A percentile compares a stretch with the other conserved stretches of the same genome.
These are phyloP conservation scores for Nannospalax galili DNA, from an alignment of 2,113 vertebrate genomes.

Conservation along the genomic window DNA sequence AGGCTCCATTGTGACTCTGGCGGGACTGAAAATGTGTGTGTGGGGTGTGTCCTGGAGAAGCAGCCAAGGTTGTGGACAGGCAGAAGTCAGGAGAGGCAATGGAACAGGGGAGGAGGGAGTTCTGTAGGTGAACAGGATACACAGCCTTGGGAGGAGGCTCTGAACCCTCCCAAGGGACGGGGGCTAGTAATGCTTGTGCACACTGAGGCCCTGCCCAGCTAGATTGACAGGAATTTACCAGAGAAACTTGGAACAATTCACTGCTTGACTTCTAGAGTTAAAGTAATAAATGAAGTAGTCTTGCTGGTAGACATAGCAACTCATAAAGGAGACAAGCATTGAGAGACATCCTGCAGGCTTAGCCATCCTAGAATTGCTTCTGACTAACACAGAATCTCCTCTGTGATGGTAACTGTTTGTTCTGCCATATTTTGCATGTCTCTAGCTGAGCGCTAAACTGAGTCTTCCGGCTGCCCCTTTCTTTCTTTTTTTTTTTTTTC, in stretches of 20 bases:
- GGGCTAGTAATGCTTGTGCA: neutral
- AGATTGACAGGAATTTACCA: neutral
- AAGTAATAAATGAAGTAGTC: neutral
- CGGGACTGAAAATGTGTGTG: neutral
- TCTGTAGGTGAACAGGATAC: neutral
- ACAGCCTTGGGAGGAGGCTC: neutral
- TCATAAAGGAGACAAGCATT: neutral
- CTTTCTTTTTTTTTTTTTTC: too few relatives aligned
- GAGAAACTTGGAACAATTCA: neutral
- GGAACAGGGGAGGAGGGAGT: neutral
- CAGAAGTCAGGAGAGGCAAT: accelerated
- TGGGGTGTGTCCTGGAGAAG: neutral
- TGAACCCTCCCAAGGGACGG: neutral
- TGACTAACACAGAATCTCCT: neutral
- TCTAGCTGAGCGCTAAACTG: neutral
- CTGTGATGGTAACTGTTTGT: constrained; percentile 21
- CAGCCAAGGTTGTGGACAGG: too few relatives aligned
- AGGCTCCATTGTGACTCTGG: neutral
- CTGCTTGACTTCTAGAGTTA: neutral
- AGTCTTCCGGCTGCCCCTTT: too few relatives aligned
- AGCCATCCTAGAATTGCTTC: neutral
- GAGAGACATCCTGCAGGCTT: neutral
- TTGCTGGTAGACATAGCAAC: neutral
- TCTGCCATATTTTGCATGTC: neutral
- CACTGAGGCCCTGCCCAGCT: neutral